These are phyloP conservation scores for Dasysyrphus albostriatus DNA, from an alignment of 2,888 invertebrate genomes.

Conservation along the genomic window DNA sequence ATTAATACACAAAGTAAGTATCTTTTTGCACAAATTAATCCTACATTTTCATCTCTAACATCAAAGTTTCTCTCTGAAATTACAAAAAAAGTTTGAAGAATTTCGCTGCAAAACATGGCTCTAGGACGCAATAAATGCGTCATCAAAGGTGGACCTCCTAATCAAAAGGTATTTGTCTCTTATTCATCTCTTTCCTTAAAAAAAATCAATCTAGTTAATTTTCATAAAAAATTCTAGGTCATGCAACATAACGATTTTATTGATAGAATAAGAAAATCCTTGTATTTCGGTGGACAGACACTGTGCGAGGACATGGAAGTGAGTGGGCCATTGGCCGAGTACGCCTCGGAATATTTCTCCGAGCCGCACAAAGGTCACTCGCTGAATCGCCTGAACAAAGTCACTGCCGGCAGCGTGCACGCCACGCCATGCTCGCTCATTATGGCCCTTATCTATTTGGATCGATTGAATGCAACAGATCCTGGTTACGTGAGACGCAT, in stretches of 20 bases:
- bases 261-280: slow-evolving; percentile 92
- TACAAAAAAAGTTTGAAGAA: background rate
- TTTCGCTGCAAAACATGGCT: slow-evolving; percentile 68
- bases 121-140: slow-evolving; percentile 81
- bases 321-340: slow-evolving; percentile 86
- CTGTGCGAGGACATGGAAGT: slow-evolving; percentile 92
- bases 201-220: background rate
- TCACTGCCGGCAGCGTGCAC: slow-evolving; percentile 90
- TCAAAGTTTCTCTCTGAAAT: slow-evolving; percentile 4
- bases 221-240: slow-evolving; percentile 77
- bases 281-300: slow-evolving; percentile 94
- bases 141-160: slow-evolving; percentile 78
- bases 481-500: slow-evolving; percentile 92
- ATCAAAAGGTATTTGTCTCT: slow-evolving; percentile 70
- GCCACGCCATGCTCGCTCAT: slow-evolving; percentile 97
- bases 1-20: slow-evolving; percentile 20
- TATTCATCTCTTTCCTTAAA: background rate
- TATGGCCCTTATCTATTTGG: slow-evolving; percentile 96
- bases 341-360: slow-evolving; percentile 94
- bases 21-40: background rate
- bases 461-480: slow-evolving; percentile 92
- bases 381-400: slow-evolving; percentile 90
- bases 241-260: slow-evolving; percentile 89
- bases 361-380: slow-evolving; percentile 90
- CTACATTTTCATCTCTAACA: background rate